phyloP scores from a whole-genome alignment of 2,797 vertebrate genomes.

The Emys orbicularis region DNA sequence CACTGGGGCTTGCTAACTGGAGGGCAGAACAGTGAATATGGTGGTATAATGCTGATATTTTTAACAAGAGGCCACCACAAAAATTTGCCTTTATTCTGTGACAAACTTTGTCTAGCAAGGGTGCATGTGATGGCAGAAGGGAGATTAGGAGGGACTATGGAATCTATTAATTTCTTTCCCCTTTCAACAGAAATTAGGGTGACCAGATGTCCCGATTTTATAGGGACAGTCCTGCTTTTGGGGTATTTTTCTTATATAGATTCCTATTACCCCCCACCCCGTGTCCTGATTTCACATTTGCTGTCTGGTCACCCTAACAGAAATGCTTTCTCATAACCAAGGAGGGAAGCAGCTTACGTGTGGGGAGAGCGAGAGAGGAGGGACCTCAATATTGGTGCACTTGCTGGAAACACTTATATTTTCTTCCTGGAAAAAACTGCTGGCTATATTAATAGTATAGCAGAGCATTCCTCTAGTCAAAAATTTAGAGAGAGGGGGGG shows the following conservation, averaged over 20 bases:
- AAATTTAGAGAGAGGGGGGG: background rate
- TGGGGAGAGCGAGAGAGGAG: background rate
- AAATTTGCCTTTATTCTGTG: background rate
- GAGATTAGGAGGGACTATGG: background rate
- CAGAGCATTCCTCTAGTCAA: background rate
- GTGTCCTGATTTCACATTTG: too few relatives aligned
- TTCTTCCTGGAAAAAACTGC: background rate
- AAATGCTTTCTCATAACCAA: background rate
- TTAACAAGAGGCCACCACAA: background rate
- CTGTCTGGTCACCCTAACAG: background rate
- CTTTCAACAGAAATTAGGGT: background rate
- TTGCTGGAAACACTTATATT: background rate
- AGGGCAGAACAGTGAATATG: background rate
- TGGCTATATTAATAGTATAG: background rate
- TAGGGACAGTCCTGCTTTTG: too few relatives aligned
- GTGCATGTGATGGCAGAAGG: background rate
- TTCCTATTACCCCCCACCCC: too few relatives aligned
- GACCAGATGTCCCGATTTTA: too few relatives aligned
- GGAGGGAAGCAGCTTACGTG: fast-evolving
- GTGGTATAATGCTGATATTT: background rate
- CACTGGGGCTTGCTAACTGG: background rate
- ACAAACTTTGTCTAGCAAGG: background rate
- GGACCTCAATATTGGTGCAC: background rate
- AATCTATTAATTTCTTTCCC: background rate
- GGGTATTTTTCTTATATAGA: too few relatives aligned